These are phyloP conservation scores for Tragelaphus imberbis DNA, from an alignment of 2,113 vertebrate species.

Conservation along the genomic window DNA sequence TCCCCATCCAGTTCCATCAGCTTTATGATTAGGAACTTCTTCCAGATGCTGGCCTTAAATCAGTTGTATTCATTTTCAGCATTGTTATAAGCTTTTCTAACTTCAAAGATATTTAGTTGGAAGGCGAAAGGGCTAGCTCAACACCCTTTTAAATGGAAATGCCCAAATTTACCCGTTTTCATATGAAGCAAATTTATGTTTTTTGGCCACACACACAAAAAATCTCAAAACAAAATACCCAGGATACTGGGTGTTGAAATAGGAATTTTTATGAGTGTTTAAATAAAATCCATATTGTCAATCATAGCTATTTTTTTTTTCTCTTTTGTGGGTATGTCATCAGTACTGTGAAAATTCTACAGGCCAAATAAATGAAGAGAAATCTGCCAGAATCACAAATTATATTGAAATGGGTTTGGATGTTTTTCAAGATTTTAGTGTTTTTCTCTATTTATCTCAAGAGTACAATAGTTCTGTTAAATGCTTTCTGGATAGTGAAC, in stretches of 20 bases:
- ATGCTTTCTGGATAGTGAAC: not conserved
- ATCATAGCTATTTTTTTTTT: not conserved
- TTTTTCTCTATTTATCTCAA: slow-evolving; percentile 57
- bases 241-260: slow-evolving; percentile 31
- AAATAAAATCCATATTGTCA: slow-evolving; percentile 62
- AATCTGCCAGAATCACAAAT: slow-evolving; percentile 52
- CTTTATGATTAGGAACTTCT: not conserved
- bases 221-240: not conserved
- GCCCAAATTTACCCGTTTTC: slow-evolving; percentile 35
- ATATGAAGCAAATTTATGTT: slow-evolving; percentile 69
- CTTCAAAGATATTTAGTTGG: slow-evolving; percentile 52
- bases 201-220: slow-evolving; percentile 55
- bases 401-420: slow-evolving; percentile 63
- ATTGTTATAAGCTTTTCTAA: slow-evolving; percentile 37
- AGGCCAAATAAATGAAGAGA: slow-evolving; percentile 64
- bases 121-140: slow-evolving; percentile 14
- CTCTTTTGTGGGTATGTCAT: slow-evolving; percentile 45
- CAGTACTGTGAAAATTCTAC: slow-evolving; percentile 43
- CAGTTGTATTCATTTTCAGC: slow-evolving; percentile 22
- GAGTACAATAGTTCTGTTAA: slow-evolving; percentile 54
- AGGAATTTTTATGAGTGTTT: slow-evolving; percentile 49
- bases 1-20: not conserved
- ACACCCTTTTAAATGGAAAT: slow-evolving; percentile 42
- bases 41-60: slow-evolving; percentile 29
- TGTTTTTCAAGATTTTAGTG: slow-evolving; percentile 57